These are phyloP conservation scores for Rhinatrema bivittatum DNA, from an alignment of 2,797 vertebrate species.

Conservation along the genomic window DNA sequence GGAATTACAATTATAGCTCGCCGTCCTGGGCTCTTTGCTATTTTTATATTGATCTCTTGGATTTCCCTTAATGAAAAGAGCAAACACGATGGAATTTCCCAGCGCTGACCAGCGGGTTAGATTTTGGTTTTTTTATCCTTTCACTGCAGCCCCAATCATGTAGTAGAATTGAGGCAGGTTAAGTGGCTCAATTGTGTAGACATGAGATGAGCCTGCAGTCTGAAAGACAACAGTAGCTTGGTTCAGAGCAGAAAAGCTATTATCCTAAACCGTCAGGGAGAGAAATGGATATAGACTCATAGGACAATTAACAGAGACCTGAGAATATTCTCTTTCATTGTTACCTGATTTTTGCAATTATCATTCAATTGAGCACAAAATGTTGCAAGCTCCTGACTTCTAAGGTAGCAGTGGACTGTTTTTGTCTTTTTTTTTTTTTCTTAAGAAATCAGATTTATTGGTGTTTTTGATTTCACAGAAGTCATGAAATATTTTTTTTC, in stretches of 20 bases:
- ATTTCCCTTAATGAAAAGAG: slow-evolving; percentile 28
- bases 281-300: slow-evolving; percentile 36
- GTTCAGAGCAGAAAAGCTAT: slow-evolving; percentile 33
- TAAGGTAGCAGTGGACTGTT: too few species aligned
- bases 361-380: too few species aligned
- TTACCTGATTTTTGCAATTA: not conserved
- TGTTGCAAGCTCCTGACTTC: too few species aligned
- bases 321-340: slow-evolving; percentile 1
- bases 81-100: slow-evolving; percentile 14
- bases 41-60: slow-evolving; percentile 27
- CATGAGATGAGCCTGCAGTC: slow-evolving; percentile 31
- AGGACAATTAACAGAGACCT: slow-evolving; percentile 48
- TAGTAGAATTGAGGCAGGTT: not conserved
- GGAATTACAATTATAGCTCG: slow-evolving; percentile 9
- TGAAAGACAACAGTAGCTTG: slow-evolving; percentile 44
- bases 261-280: slow-evolving; percentile 44
- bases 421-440: too few species aligned
- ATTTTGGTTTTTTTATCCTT: slow-evolving; percentile 7
- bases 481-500: too few species aligned
- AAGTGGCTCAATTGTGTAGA: slow-evolving; percentile 17
- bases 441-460: too few species aligned
- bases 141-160: slow-evolving; percentile 15
- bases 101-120: slow-evolving; percentile 12
- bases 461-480: too few species aligned
- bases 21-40: slow-evolving; percentile 11